Percentiles rank a stretch among this genome's conserved stretches.
Conservation (phyloP, 2,113 vertebrate genomes). For the Apodemus speciosus region DNA sequence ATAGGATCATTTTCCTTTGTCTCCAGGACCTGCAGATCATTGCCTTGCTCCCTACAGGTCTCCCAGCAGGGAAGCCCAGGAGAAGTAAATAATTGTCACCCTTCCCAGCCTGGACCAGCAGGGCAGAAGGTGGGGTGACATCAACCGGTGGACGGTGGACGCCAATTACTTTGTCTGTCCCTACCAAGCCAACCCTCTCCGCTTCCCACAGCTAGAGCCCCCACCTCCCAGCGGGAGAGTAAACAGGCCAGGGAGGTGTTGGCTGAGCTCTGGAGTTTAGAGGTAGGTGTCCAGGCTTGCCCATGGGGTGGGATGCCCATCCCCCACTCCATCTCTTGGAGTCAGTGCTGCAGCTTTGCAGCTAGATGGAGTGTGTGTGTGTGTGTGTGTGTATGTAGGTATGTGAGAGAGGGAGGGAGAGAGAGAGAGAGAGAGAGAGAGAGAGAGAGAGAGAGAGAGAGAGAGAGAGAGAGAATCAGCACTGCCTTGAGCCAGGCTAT, state of each 20-base stretch:
- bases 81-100: constrained; percentile 84
- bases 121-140: constrained; percentile 67
- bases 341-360: neutral
- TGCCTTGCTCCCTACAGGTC: constrained; percentile 78
- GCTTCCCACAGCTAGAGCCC: neutral
- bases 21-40: constrained; percentile 76
- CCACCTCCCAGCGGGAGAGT: constrained; percentile 58
- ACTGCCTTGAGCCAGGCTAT: neutral
- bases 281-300: constrained; percentile 58
- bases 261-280: constrained; percentile 21
- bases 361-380: no score
- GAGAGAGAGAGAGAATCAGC: neutral
- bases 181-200: constrained; percentile 75
- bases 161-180: constrained; percentile 80
- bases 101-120: constrained; percentile 77
- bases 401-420: no score
- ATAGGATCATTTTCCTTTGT: constrained; percentile 83
- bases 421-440: neutral
- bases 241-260: constrained; percentile 47
- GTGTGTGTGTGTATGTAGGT: no score
- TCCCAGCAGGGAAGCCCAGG: constrained; percentile 80
- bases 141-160: constrained; percentile 44
- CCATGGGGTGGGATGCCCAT: neutral
- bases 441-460: neutral
- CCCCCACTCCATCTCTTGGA: neutral